A percentile compares a stretch with the other conserved stretches of the same genome.
phyloP scores from a whole-genome alignment of 2,888 invertebrate genomes.

The Venustoraphidia nigricollis region DNA sequence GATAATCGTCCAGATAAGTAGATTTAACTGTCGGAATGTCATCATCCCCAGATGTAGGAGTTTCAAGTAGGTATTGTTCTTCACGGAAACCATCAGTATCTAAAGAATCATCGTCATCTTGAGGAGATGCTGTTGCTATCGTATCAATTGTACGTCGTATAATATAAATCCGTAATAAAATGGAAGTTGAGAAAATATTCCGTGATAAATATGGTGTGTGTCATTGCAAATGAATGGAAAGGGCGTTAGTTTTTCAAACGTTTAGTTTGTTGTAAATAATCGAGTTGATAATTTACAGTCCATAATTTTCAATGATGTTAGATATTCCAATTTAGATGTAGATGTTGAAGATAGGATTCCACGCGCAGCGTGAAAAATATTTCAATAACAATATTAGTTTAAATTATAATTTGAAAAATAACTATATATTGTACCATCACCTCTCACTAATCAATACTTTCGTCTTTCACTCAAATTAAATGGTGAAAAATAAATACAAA shows the following conservation, averaged over 20 bases:
- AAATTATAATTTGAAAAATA: too few relatives aligned
- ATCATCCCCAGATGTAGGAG: slow-evolving; percentile 26
- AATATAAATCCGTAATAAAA: slow-evolving; percentile 1
- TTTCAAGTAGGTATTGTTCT: slow-evolving; percentile 31
- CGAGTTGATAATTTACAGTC: too few relatives aligned
- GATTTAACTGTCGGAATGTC: slow-evolving; percentile 8
- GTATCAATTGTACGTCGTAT: neutral
- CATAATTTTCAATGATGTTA: too few relatives aligned
- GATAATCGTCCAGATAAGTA: slow-evolving; percentile 16
- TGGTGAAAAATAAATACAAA: slow-evolving; percentile 6
- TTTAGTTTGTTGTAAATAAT: too few relatives aligned
- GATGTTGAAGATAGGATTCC: too few relatives aligned
- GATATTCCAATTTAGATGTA: too few relatives aligned
- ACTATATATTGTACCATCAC: too few relatives aligned
- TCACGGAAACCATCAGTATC: slow-evolving; percentile 36
- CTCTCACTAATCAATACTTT: neutral
- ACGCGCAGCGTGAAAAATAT: too few relatives aligned
- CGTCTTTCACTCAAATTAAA: slow-evolving; percentile 8
- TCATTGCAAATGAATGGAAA: too few relatives aligned
- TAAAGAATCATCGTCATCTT: slow-evolving; percentile 37
- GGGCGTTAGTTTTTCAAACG: too few relatives aligned
- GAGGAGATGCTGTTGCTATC: slow-evolving; percentile 30
- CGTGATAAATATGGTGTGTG: too few relatives aligned
- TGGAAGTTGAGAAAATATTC: slow-evolving; percentile 3
- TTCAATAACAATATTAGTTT: too few relatives aligned